Percentiles rank a stretch among this genome's conserved stretches.
These are phyloP conservation scores for Lates calcarifer DNA, from an alignment of 2,113 vertebrate species.

Conservation along the genomic window DNA sequence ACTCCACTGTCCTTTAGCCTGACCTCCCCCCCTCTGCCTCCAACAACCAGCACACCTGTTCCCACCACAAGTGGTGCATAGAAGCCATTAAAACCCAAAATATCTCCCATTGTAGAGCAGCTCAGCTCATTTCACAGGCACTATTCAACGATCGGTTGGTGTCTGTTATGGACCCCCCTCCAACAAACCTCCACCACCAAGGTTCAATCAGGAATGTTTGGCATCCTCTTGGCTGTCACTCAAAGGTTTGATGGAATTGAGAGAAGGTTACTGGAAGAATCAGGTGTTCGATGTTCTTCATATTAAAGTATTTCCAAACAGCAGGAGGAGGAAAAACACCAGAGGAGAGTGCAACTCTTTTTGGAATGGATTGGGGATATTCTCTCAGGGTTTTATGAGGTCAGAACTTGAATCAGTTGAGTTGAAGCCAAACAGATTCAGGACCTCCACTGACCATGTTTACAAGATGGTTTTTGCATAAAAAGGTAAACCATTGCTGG, in stretches of 20 bases:
- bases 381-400: too few species aligned
- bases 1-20: conserved; percentile 44
- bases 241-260: conserved; percentile 30
- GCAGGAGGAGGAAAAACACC: neutral
- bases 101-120: conserved; percentile 64
- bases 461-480: too few species aligned
- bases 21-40: conserved; percentile 18
- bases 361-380: too few species aligned
- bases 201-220: conserved; percentile 45
- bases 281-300: neutral
- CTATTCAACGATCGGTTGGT: conserved; percentile 25
- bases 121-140: conserved; percentile 54
- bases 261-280: conserved; percentile 25
- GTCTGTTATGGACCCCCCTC: conserved; percentile 10
- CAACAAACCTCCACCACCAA: neutral
- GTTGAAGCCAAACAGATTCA: too few species aligned
- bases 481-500: too few species aligned
- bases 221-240: conserved; percentile 23
- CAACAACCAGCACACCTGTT: conserved; percentile 69
- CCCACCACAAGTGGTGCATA: conserved; percentile 52
- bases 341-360: neutral
- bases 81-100: conserved; percentile 72
- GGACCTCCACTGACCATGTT: too few species aligned
- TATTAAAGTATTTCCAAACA: conserved; percentile 19
- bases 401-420: too few species aligned